Evolutionary conservation across 2,888 invertebrate species (phyloP).

Genomic region (Nebria salina): DNA sequence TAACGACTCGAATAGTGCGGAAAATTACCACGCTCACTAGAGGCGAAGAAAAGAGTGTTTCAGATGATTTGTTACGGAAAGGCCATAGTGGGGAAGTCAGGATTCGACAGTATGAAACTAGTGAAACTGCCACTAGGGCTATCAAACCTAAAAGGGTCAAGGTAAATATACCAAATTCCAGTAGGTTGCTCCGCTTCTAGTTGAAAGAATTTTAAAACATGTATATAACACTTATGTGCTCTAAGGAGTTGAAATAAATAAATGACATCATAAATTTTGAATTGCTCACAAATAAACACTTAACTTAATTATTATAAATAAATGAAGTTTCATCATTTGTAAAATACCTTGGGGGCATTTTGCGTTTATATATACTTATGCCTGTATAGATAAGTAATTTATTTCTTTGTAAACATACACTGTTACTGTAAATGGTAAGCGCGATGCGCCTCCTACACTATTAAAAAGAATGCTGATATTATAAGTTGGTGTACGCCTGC

Average conservation of each 20-base stretch:
- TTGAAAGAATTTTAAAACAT: no score
- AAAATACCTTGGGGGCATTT: neutral
- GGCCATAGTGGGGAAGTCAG: conserved; percentile 66
- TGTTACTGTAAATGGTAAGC: neutral
- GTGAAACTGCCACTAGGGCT: conserved; percentile 66
- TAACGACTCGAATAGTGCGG: conserved; percentile 86
- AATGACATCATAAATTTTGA: no score
- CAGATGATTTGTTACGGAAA: conserved; percentile 74
- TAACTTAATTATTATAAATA: neutral
- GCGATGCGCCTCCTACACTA: neutral
- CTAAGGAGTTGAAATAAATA: no score
- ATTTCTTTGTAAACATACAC: neutral
- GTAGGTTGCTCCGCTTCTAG: no score
- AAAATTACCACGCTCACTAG: conserved; percentile 89
- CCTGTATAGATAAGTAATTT: neutral
- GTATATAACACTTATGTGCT: no score
- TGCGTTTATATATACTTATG: neutral
- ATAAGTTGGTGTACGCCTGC: neutral
- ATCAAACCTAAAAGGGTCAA: conserved; percentile 78
- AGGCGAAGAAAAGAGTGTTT: conserved; percentile 81
- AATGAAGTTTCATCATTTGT: neutral
- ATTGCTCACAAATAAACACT: neutral
- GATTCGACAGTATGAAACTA: conserved; percentile 65
- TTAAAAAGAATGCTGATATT: neutral
- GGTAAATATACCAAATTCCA: conserved; percentile 63